These are phyloP conservation scores for Ptychoptera contaminata DNA, from an alignment of 2,888 invertebrate species.

Conservation along the genomic window DNA sequence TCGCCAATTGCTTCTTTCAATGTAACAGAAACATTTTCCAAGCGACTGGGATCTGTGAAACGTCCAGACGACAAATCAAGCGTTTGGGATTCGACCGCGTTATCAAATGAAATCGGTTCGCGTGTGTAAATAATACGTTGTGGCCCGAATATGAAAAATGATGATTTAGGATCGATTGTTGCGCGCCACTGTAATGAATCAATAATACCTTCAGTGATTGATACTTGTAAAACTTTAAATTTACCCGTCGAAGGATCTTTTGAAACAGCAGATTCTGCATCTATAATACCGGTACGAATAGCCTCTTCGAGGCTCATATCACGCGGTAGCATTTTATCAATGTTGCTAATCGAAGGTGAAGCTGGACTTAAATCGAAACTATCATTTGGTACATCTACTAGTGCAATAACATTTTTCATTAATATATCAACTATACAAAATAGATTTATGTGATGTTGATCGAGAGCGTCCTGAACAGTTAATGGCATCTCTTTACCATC, in stretches of 20 bases:
- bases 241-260: conserved; percentile 64
- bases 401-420: conserved; percentile 43
- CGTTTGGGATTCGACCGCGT: conserved; percentile 58
- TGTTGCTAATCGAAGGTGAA: conserved; percentile 32
- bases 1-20: conserved; percentile 64
- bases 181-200: conserved; percentile 49
- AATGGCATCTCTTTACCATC: conserved; percentile 43
- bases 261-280: conserved; percentile 58
- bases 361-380: conserved; percentile 23
- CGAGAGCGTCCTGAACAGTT: conserved; percentile 52
- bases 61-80: conserved; percentile 58
- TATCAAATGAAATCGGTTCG: conserved; percentile 63
- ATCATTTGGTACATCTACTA: conserved; percentile 34
- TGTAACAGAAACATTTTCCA: conserved; percentile 41
- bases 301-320: conserved; percentile 74
- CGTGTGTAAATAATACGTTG: conserved; percentile 53
- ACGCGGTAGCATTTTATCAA: conserved; percentile 37
- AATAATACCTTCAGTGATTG: conserved; percentile 42
- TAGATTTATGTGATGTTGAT: conserved; percentile 50
- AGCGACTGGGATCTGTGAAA: conserved; percentile 45
- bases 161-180: conserved; percentile 54
- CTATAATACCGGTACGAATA: conserved; percentile 62
- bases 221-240: conserved; percentile 52
- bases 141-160: conserved; percentile 61
- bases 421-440: conserved; percentile 49